Evolutionary conservation across 2,797 vertebrate genomes (phyloP).

Genomic region (Sebastes diaconus): DNA sequence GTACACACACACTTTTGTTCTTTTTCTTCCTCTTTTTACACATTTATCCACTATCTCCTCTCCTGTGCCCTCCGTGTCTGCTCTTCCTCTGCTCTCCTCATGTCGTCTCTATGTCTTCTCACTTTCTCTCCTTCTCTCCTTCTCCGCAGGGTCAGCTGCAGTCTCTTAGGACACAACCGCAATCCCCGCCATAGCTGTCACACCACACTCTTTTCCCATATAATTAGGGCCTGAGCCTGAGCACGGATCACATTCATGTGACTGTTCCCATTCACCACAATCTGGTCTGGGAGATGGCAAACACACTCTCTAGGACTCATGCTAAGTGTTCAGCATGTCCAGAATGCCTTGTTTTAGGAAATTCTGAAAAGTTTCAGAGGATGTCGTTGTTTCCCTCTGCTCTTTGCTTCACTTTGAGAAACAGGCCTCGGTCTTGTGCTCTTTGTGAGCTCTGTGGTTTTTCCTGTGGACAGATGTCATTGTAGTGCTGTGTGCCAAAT

Average conservation of each 20-base stretch:
- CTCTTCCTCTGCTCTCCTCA: conserved; percentile 5
- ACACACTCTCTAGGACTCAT: conserved; percentile 76
- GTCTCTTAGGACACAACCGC: conserved; percentile 76
- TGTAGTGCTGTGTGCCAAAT: conserved; percentile 30
- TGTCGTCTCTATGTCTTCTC: conserved; percentile 50
- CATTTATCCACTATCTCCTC: not conserved
- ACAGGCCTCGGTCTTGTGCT: conserved; percentile 38
- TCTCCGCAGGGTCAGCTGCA: conserved; percentile 73
- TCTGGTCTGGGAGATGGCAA: conserved; percentile 77
- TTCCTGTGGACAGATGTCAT: conserved; percentile 53
- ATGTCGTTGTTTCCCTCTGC: conserved; percentile 56
- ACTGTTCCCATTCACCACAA: conserved; percentile 79
- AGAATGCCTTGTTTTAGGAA: conserved; percentile 66
- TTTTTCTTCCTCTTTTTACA: not conserved
- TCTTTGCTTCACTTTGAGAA: conserved; percentile 34
- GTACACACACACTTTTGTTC: conserved; percentile 8
- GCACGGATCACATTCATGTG: conserved; percentile 82
- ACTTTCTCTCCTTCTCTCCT: conserved; percentile 53
- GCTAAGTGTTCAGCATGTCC: conserved; percentile 74
- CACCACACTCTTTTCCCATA: conserved; percentile 81
- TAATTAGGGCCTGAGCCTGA: conserved; percentile 83
- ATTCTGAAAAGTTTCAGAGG: conserved; percentile 67
- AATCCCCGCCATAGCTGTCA: conserved; percentile 79
- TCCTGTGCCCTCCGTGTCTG: not conserved
- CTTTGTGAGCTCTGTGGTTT: conserved; percentile 24